These are phyloP conservation scores for Prietella phreatophila DNA, from an alignment of 2,113 vertebrate species.

Conservation along the genomic window DNA sequence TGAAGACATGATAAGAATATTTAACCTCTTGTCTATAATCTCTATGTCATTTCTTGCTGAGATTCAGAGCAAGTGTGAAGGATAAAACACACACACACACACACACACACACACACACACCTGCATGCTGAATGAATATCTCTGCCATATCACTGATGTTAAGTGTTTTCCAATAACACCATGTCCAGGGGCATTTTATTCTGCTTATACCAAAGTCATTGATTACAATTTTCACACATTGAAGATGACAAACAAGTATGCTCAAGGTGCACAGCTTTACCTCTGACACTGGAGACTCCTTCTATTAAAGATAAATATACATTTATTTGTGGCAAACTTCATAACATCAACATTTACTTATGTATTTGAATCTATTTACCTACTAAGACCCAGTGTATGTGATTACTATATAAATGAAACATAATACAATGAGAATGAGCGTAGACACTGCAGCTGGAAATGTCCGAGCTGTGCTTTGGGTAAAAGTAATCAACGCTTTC, in stretches of 20 bases:
- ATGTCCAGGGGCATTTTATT: not conserved
- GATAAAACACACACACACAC: not conserved
- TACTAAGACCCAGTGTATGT: not conserved
- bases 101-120: constrained; percentile 13
- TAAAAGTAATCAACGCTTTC: not conserved
- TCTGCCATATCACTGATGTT: not conserved
- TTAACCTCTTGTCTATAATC: constrained; percentile 1
- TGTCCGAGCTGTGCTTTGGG: not conserved
- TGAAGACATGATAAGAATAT: constrained; percentile 24
- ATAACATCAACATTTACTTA: not conserved
- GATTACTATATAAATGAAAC: not conserved
- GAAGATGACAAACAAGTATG: not conserved
- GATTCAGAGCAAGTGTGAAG: constrained; percentile 46
- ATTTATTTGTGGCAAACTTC: not conserved
- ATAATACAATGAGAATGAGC: not conserved
- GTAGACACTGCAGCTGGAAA: not conserved
- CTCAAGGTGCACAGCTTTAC: not conserved
- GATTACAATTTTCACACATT: not conserved
- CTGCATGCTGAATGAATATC: constrained; percentile 27
- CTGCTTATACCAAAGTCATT: not conserved
- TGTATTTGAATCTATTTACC: not conserved
- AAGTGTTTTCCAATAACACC: not conserved
- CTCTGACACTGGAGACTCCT: not conserved
- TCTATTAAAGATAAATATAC: not conserved
- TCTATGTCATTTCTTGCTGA: constrained; percentile 46